phyloP scores from a whole-genome alignment of 2,888 invertebrate species.

The Anticlea derivata region DNA sequence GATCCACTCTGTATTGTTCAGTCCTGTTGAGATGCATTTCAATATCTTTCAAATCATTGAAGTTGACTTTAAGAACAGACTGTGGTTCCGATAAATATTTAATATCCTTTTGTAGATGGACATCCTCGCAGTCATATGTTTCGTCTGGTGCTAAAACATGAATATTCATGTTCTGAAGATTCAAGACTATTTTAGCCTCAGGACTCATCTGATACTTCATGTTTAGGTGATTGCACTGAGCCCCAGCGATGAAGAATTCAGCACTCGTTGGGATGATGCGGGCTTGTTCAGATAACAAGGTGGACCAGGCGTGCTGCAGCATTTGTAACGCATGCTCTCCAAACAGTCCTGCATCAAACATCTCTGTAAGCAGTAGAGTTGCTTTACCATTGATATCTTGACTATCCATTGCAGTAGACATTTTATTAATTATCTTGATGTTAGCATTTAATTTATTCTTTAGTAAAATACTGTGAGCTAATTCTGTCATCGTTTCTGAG shows the following conservation, averaged over 20 bases:
- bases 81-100: conserved; percentile 84
- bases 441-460: conserved; percentile 77
- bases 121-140: conserved; percentile 88
- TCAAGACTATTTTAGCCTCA: conserved; percentile 53
- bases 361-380: conserved; percentile 88
- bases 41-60: conserved; percentile 82
- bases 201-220: conserved; percentile 70
- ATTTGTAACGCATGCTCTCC: conserved; percentile 89
- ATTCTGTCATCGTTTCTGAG: conserved; percentile 85
- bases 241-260: conserved; percentile 85
- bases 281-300: conserved; percentile 77
- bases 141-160: conserved; percentile 62
- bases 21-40: conserved; percentile 56
- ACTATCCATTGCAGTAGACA: conserved; percentile 83
- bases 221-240: conserved; percentile 80
- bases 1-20: conserved; percentile 62
- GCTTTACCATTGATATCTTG: conserved; percentile 81
- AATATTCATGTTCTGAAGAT: conserved; percentile 42
- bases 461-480: conserved; percentile 76
- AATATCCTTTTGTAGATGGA: conserved; percentile 80
- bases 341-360: conserved; percentile 91
- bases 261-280: conserved; percentile 85
- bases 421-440: conserved; percentile 81
- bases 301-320: conserved; percentile 87
- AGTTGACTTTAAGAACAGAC: conserved; percentile 84